Percentiles rank a stretch among this genome's conserved stretches.
These are phyloP conservation scores for Guaruba guarouba DNA, from an alignment of 2,113 vertebrate genomes.

Conservation along the genomic window DNA sequence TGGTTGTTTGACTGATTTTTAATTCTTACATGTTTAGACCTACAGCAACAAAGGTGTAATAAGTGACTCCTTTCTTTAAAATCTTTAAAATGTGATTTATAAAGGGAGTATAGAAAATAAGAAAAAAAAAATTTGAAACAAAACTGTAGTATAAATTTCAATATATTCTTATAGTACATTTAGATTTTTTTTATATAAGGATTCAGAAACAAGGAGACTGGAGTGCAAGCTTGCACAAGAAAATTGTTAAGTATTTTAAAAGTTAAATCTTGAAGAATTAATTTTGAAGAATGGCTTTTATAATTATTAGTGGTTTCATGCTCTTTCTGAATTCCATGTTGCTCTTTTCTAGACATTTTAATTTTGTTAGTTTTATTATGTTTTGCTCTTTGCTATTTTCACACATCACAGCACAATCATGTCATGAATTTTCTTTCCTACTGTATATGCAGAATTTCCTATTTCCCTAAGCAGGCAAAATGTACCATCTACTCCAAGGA, in stretches of 20 bases:
- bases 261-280: not conserved
- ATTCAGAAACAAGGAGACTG: not conserved
- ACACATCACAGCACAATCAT: not conserved
- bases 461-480: conserved; percentile 2
- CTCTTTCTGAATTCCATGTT: not conserved
- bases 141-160: not conserved
- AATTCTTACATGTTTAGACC: not conserved
- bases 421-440: not conserved
- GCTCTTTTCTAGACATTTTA: not conserved
- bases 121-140: not conserved
- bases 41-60: not conserved
- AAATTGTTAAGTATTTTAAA: not conserved
- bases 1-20: not conserved
- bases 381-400: not conserved
- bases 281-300: not conserved
- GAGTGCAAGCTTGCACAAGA: not conserved
- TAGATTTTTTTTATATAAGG: not conserved
- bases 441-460: not conserved
- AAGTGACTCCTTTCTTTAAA: not conserved
- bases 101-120: not conserved
- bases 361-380: conserved; percentile 7
- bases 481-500: not conserved
- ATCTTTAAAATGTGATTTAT: not conserved
- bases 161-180: not conserved
- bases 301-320: not conserved